Evolutionary conservation across 2,113 vertebrate genomes (phyloP).

Genomic region (Gadus chalcogrammus): DNA sequence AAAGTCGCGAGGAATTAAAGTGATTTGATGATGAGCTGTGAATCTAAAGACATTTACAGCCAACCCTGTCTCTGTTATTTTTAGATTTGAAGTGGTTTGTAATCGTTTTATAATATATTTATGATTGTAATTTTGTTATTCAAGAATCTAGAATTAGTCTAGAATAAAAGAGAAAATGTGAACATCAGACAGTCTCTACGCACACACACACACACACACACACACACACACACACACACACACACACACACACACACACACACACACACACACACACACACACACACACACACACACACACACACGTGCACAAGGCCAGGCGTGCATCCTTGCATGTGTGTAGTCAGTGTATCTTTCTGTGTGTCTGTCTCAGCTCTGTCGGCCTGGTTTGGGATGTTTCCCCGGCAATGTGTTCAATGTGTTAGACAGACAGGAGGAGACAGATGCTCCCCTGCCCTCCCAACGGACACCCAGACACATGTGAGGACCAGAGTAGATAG

Average conservation of each 20-base stretch:
- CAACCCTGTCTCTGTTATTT: too few relatives aligned
- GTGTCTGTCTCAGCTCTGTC: not conserved
- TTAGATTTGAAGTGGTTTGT: too few relatives aligned
- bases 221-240: constrained; percentile 15
- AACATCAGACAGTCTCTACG: constrained; percentile 12
- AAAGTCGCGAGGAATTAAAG: too few relatives aligned
- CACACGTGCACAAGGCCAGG: constrained; percentile 24
- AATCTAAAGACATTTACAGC: too few relatives aligned
- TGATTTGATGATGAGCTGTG: too few relatives aligned
- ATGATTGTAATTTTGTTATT: too few relatives aligned
- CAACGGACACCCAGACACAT: constrained; percentile 66
- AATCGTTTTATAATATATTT: too few relatives aligned
- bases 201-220: constrained; percentile 37
- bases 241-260: constrained; percentile 19
- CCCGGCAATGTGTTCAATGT: constrained; percentile 53
- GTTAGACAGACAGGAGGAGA: constrained; percentile 52
- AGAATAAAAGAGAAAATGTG: too few relatives aligned
- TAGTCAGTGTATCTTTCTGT: too few relatives aligned
- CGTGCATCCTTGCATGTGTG: constrained; percentile 4
- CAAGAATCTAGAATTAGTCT: too few relatives aligned
- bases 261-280: too few relatives aligned
- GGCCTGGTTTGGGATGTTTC: constrained; percentile 57
- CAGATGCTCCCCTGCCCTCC: constrained; percentile 71
- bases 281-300: constrained; percentile 41
- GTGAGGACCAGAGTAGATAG: constrained; percentile 48